phyloP scores from a whole-genome alignment of 2,888 invertebrate species.

The Notocelia uddmanniana region DNA sequence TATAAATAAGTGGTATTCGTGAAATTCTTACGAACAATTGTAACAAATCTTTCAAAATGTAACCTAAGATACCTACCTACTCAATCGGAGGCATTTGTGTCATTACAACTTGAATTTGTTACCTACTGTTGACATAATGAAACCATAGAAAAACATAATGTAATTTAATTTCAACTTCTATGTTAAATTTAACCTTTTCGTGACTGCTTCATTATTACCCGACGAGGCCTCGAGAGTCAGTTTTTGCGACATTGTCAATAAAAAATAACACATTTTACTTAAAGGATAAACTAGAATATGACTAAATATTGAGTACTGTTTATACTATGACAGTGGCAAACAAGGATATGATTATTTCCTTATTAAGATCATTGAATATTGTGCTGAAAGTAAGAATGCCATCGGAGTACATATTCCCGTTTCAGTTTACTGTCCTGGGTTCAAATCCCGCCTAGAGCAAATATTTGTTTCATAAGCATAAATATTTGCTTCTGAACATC shows the following conservation, averaged over 20 bases:
- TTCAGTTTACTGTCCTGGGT: too few species aligned
- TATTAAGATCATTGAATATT: not conserved
- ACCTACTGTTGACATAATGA: not conserved
- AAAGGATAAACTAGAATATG: not conserved
- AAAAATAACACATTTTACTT: slow-evolving; percentile 4
- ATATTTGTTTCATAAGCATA: too few species aligned
- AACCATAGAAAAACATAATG: not conserved
- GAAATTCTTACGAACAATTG: not conserved
- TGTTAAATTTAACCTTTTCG: slow-evolving; percentile 4
- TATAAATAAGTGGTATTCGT: slow-evolving; percentile 35
- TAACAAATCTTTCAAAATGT: not conserved
- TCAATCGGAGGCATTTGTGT: not conserved
- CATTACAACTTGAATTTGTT: not conserved
- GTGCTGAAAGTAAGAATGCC: not conserved
- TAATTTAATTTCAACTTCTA: slow-evolving; percentile 19
- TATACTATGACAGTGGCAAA: too few species aligned
- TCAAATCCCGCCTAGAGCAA: too few species aligned
- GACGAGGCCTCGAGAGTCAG: slow-evolving; percentile 1
- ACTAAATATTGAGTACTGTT: not conserved
- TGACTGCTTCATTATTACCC: slow-evolving; percentile 7
- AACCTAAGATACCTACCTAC: not conserved
- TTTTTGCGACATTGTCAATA: slow-evolving; percentile 6
- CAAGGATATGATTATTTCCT: not conserved
- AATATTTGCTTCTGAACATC: too few species aligned
- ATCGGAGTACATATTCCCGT: too few species aligned